phyloP scores from a whole-genome alignment of 2,888 invertebrate species.

The Cheilosia vernalis region DNA sequence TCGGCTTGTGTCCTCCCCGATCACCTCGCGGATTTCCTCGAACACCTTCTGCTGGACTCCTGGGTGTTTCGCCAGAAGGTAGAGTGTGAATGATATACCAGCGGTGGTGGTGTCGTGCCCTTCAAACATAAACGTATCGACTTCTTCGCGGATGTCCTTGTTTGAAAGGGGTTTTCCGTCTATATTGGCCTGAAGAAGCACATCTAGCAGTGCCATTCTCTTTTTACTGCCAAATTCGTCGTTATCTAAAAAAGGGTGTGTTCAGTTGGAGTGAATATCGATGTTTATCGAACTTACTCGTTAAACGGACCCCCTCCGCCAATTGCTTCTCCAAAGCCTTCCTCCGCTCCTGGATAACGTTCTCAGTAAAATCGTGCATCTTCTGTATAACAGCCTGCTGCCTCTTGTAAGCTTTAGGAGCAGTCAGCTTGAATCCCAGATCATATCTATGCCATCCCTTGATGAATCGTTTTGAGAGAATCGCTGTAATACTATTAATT shows the following conservation, averaged over 20 bases:
- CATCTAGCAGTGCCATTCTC: conserved; percentile 87
- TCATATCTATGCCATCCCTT: conserved; percentile 79
- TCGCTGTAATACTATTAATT: conserved; percentile 77
- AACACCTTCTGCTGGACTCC: conserved; percentile 78
- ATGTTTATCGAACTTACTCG: conserved; percentile 34
- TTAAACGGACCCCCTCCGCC: conserved; percentile 53
- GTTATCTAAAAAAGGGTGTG: conserved; percentile 35
- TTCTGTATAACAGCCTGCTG: conserved; percentile 77
- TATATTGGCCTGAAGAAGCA: conserved; percentile 86
- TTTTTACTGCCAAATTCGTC: conserved; percentile 84
- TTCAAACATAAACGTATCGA: conserved; percentile 90
- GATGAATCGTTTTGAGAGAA: conserved; percentile 79
- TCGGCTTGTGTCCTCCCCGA: conserved; percentile 77
- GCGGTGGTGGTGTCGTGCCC: conserved; percentile 83
- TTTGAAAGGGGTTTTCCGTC: conserved; percentile 85
- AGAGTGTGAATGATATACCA: conserved; percentile 80
- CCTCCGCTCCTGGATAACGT: conserved; percentile 78
- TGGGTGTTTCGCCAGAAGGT: conserved; percentile 79
- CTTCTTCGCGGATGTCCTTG: conserved; percentile 87
- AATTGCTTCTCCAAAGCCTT: conserved; percentile 72
- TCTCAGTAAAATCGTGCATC: conserved; percentile 80
- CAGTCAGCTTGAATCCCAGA: conserved; percentile 77
- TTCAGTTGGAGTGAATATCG: neutral
- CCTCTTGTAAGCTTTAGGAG: conserved; percentile 75
- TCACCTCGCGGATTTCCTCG: conserved; percentile 79